These are phyloP conservation scores for Myiozetetes cayanensis DNA, from an alignment of 2,113 vertebrate species.

Conservation along the genomic window DNA sequence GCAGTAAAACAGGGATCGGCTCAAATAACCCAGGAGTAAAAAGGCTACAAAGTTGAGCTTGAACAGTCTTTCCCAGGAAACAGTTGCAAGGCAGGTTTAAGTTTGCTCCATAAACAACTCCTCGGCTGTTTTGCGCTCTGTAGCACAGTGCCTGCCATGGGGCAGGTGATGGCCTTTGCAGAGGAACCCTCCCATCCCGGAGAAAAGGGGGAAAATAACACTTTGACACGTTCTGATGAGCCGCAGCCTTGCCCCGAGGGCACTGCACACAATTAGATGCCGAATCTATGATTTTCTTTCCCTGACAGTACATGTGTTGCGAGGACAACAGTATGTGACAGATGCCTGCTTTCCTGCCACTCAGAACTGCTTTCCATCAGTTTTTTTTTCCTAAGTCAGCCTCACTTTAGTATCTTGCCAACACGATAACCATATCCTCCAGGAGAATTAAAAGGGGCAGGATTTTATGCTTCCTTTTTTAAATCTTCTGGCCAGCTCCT, in stretches of 20 bases:
- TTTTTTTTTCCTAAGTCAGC: background rate
- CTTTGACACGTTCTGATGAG: background rate
- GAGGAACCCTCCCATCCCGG: background rate
- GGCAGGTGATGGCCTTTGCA: background rate
- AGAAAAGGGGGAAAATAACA: background rate
- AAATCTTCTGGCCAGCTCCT: background rate
- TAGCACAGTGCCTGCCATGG: background rate
- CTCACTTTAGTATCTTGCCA: background rate
- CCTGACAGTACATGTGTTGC: background rate
- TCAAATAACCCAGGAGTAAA: background rate
- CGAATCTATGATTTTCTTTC: background rate
- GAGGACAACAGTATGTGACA: background rate
- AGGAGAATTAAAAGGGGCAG: background rate
- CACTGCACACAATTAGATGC: background rate
- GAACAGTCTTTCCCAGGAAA: background rate
- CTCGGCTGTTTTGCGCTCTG: background rate
- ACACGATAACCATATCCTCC: accelerated
- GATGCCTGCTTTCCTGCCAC: background rate
- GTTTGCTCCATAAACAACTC: background rate
- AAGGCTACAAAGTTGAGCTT: background rate
- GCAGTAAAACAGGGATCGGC: background rate
- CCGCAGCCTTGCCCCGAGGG: background rate
- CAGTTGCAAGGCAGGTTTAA: constrained; percentile 5
- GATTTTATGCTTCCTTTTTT: background rate
- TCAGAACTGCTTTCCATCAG: background rate